A percentile compares a stretch with the other conserved stretches of the same genome.
phyloP scores from a whole-genome alignment of 2,113 vertebrate genomes.

The Poecile atricapillus region DNA sequence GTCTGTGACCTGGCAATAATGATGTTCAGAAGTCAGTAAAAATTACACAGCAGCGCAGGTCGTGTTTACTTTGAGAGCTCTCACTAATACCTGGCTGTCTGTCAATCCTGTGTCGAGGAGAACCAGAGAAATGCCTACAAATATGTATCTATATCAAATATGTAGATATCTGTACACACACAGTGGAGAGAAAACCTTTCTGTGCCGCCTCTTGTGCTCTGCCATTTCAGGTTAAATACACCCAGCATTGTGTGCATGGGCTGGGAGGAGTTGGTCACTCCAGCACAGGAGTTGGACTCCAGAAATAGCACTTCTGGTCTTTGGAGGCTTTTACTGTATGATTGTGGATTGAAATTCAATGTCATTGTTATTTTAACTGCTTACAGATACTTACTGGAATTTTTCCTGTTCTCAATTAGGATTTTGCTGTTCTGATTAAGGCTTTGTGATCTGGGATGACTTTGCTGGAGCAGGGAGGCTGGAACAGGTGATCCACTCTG shows the following conservation, averaged over 20 bases:
- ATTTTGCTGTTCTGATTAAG: neutral
- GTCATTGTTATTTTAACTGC: neutral
- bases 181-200: neutral
- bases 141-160: neutral
- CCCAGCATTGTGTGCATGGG: neutral
- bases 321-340: neutral
- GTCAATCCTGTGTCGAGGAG: neutral
- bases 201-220: neutral
- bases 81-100: neutral
- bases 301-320: neutral
- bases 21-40: neutral
- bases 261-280: neutral
- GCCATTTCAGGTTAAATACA: neutral
- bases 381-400: neutral
- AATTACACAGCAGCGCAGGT: neutral
- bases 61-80: neutral
- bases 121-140: neutral
- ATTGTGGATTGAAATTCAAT: neutral
- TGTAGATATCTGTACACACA: neutral
- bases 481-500: neutral
- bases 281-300: neutral
- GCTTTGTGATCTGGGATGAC: neutral
- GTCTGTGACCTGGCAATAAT: neutral
- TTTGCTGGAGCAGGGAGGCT: neutral
- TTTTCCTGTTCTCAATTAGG: neutral